Evolutionary conservation across 2,888 invertebrate species (phyloP).

Genomic region (Caenorhabditis doughertyi): DNA sequence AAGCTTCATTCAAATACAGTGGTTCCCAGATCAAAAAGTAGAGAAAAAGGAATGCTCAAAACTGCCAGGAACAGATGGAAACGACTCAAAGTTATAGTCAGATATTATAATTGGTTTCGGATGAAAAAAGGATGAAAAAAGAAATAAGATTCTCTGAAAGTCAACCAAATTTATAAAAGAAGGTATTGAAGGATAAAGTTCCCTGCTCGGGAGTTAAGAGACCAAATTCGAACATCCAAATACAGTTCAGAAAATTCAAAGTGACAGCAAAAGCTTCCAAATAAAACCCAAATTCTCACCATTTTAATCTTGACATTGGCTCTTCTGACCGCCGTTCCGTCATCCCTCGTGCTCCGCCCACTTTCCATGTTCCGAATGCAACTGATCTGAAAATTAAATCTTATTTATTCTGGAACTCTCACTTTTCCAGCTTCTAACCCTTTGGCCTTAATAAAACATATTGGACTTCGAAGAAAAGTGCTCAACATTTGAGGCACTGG

Average conservation of each 20-base stretch:
- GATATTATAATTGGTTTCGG: too few species aligned
- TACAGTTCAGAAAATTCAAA: not conserved
- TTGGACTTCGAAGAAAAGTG: slow-evolving; percentile 26
- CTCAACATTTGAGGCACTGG: slow-evolving; percentile 7
- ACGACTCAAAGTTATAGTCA: too few species aligned
- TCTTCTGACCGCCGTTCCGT: slow-evolving; percentile 61
- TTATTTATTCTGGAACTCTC: not conserved
- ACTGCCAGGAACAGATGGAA: too few species aligned
- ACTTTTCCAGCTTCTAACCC: slow-evolving; percentile 17
- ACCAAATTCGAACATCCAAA: too few species aligned
- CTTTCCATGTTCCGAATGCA: slow-evolving; percentile 81
- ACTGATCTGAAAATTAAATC: slow-evolving; percentile 69
- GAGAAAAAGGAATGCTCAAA: too few species aligned
- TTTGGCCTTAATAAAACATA: slow-evolving; percentile 48
- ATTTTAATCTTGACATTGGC: slow-evolving; percentile 48
- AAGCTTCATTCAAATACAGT: too few species aligned
- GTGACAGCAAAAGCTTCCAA: not conserved
- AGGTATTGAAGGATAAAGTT: too few species aligned
- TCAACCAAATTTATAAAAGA: too few species aligned
- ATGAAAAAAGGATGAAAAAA: too few species aligned
- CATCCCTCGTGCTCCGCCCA: slow-evolving; percentile 76
- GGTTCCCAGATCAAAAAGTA: too few species aligned
- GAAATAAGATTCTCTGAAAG: too few species aligned
- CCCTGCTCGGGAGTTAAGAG: too few species aligned
- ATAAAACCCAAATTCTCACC: slow-evolving; percentile 30